Evolutionary conservation across 2,113 vertebrate species (phyloP).

Genomic region (Myodes glareolus): DNA sequence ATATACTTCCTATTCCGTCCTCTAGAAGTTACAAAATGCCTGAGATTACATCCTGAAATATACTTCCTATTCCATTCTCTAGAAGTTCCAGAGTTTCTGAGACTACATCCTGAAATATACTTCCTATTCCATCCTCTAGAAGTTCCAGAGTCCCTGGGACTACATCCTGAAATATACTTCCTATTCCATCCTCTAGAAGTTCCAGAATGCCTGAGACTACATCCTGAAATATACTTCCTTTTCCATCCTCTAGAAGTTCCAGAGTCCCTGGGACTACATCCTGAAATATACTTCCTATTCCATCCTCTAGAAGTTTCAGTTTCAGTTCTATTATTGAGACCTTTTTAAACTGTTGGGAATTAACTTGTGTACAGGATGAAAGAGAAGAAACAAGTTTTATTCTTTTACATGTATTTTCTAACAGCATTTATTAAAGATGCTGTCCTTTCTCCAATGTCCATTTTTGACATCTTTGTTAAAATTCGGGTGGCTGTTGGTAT

Average conservation of each 20-base stretch:
- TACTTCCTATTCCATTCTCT: not conserved
- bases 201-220: not conserved
- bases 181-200: not conserved
- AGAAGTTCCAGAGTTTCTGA: not conserved
- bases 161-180: too few relatives aligned
- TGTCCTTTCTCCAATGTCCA: not conserved
- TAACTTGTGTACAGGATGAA: not conserved
- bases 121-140: not conserved
- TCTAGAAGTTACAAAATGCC: not conserved
- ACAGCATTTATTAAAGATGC: not conserved
- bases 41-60: not conserved
- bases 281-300: not conserved
- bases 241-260: not conserved
- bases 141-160: not conserved
- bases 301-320: not conserved
- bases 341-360: not conserved
- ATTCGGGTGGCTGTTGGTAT: not conserved
- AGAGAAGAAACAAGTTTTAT: not conserved
- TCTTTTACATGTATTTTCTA: not conserved
- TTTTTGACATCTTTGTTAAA: not conserved
- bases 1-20: not conserved
- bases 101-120: not conserved
- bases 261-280: not conserved
- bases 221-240: not conserved
- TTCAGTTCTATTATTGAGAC: not conserved